phyloP scores from a whole-genome alignment of 23 tunicate species.

The Styela plicata region DNA sequence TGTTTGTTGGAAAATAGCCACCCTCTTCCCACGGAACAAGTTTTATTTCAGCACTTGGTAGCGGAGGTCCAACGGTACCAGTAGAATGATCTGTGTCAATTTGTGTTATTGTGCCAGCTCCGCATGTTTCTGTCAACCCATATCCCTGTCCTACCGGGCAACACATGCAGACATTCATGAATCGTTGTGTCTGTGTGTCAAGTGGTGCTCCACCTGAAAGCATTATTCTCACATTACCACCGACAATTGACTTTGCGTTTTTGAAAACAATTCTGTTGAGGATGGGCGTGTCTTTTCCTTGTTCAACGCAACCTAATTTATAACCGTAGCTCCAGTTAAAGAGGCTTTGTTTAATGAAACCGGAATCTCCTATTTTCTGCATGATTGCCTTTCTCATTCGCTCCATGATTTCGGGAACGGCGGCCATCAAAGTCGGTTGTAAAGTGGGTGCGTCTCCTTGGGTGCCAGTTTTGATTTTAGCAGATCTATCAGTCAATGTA shows the following conservation, averaged over 20 bases:
- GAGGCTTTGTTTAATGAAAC: constrained; percentile 20
- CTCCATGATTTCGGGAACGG: constrained; percentile 91
- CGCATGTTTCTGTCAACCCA: constrained; percentile 92
- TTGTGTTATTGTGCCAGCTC: constrained; percentile 75
- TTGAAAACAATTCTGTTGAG: constrained; percentile 62
- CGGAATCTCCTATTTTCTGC: constrained; percentile 52
- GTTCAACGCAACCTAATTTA: constrained; percentile 53
- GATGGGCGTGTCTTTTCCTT: constrained; percentile 69
- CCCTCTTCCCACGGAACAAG: constrained; percentile 94
- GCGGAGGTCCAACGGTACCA: constrained; percentile 86
- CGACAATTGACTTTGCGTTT: constrained; percentile 61
- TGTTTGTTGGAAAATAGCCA: constrained; percentile 69
- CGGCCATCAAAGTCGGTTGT: constrained; percentile 85
- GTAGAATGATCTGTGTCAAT: constrained; percentile 55
- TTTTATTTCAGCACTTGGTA: constrained; percentile 74
- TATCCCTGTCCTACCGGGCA: constrained; percentile 88
- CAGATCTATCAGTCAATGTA: constrained; percentile 74
- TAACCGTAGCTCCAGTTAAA: constrained; percentile 68
- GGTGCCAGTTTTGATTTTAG: constrained; percentile 75
- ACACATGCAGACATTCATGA: constrained; percentile 95
- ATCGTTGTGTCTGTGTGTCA: constrained; percentile 79
- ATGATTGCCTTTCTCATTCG: constrained; percentile 85
- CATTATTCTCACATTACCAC: constrained; percentile 71
- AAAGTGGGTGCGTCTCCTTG: constrained; percentile 74
- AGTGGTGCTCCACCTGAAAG: constrained; percentile 89